phyloP scores from a whole-genome alignment of 2,888 invertebrate genomes.

The Gymnosoma rotundatum region DNA sequence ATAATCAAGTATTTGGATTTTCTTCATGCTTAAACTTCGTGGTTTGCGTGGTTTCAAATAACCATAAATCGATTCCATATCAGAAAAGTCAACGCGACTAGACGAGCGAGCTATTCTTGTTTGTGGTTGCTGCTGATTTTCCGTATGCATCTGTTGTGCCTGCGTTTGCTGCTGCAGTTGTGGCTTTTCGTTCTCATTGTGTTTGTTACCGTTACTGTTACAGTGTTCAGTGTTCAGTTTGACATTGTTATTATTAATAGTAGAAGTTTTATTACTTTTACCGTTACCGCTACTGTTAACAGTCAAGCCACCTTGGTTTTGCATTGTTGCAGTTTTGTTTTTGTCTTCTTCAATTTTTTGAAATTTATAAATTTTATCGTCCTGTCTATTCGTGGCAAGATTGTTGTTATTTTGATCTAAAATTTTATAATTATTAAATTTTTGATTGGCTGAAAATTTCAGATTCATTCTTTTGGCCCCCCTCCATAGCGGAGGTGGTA shows the following conservation, averaged over 20 bases:
- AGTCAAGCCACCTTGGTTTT: conserved; percentile 8
- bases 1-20: conserved; percentile 81
- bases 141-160: conserved; percentile 49
- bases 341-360: conserved; percentile 72
- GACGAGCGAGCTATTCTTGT: conserved; percentile 76
- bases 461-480: conserved; percentile 64
- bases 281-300: conserved; percentile 17
- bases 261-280: background rate
- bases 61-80: conserved; percentile 82
- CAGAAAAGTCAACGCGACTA: conserved; percentile 80
- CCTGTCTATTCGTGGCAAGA: conserved; percentile 39
- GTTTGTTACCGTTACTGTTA: conserved; percentile 40
- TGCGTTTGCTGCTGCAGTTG: conserved; percentile 58
- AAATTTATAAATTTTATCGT: conserved; percentile 28
- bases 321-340: conserved; percentile 14
- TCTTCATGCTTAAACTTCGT: conserved; percentile 81
- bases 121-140: conserved; percentile 67
- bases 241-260: conserved; percentile 40
- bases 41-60: conserved; percentile 82
- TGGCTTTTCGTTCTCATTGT: conserved; percentile 29
- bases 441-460: conserved; percentile 19
- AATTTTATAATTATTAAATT: conserved; percentile 41
- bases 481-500: conserved; percentile 61
- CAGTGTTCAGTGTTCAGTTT: conserved; percentile 17
- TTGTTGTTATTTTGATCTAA: conserved; percentile 61